Conservation (phyloP, 2,113 vertebrate genomes). For the Colaptes auratus region DNA sequence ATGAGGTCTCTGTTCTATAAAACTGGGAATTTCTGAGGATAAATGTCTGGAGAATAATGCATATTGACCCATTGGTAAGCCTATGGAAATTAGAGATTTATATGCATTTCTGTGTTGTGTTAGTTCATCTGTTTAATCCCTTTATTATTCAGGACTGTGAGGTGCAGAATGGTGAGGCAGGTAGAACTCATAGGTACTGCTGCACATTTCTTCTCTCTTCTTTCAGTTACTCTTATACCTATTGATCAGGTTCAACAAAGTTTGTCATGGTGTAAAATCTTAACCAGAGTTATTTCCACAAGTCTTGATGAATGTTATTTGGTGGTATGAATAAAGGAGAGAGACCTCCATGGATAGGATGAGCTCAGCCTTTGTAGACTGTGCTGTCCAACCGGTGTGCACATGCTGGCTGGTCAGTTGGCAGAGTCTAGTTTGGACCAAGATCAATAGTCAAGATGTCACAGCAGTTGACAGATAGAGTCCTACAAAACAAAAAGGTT, state of each 20-base stretch:
- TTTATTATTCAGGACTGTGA: neutral
- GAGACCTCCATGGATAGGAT: neutral
- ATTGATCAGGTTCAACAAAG: neutral
- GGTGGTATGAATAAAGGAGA: neutral
- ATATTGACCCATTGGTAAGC: neutral
- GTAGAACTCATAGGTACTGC: neutral
- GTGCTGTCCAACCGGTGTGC: neutral
- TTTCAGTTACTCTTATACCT: neutral
- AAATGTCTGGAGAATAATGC: neutral
- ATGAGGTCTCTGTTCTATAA: neutral
- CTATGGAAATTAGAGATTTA: neutral
- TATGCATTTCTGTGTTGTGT: neutral
- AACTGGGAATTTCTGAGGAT: neutral
- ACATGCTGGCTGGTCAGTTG: neutral
- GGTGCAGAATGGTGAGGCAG: neutral
- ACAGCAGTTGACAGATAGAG: neutral
- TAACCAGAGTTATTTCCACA: neutral
- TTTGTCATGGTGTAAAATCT: neutral
- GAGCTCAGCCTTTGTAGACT: neutral
- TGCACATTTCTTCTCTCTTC: neutral
- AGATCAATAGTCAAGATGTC: neutral
- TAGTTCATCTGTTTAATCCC: neutral
- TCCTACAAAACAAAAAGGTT: neutral
- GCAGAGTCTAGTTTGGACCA: neutral
- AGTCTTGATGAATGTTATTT: neutral